Evolutionary conservation across 1,140 invertebrate genomes (phyloP), one percentile per base, ranked within the genome.

Genomic region (Carposina sasakii): DNA sequence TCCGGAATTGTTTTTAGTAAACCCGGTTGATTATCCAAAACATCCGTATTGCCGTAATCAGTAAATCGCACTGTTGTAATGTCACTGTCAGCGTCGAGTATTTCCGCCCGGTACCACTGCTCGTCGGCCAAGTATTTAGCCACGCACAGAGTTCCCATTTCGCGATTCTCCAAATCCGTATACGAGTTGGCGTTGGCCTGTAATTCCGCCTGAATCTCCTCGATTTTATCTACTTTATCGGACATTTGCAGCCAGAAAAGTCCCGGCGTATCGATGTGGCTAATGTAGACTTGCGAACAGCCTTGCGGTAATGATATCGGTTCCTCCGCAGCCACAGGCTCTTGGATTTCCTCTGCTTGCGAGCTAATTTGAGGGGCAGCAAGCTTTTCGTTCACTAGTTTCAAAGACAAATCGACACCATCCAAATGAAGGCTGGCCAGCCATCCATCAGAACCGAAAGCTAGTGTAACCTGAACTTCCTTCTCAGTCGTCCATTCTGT

Each of bases 31-130:
- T 89, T 90, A 26, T 90, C 85, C 0, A 92, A 85, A 0, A 90
- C 87, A 60, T 93, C 92, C 0, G 90, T 92, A 53, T 93, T 93
- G 5, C 95, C 95, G 67, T 91, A 95, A 67, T 97, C 95, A 2
- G 96, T 89, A 64, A 94, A 96, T 20, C 90, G 86, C 0, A 96
- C 90, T 1, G 91, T 91, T 10, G 89, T 91, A 17, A 91, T 89
- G 40, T 90, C 91, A 9, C 86, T 84, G 52, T 91, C 90, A 0
- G 88, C 86, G 57, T 94, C 92, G 1, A 93, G 85, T n/a, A 95
- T 90, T 58, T 91, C 88, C 1, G 93, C 93, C 56, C 94, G 85
- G 63, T 95, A 96, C 94, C 93, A 96, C 1, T 78, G 70, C 26
- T 90, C 87, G 65, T 95, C 92, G 1, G 90, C 88, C 0, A 88